phyloP scores from a whole-genome alignment of 2,797 vertebrate genomes.

The Allobates femoralis region DNA sequence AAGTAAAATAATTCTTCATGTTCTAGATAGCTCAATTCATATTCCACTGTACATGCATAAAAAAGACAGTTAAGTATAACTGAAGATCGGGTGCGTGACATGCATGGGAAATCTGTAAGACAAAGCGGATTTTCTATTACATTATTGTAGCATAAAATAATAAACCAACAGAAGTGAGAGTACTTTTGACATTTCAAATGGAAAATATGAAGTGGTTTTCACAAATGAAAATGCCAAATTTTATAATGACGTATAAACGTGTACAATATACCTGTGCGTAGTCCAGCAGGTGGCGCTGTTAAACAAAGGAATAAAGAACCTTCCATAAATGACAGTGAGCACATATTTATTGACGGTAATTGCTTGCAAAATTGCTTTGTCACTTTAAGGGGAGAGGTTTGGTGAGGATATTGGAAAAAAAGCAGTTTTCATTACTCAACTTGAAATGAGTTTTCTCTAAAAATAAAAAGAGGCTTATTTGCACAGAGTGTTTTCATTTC shows the following conservation, averaged over 20 bases:
- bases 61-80: background rate
- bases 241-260: background rate
- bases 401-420: conserved; percentile 37
- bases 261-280: background rate
- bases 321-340: background rate
- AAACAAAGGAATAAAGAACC: conserved; percentile 14
- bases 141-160: conserved; percentile 29
- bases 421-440: conserved; percentile 54
- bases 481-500: conserved; percentile 54
- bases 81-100: conserved; percentile 3
- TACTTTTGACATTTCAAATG: background rate
- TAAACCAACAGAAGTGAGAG: background rate
- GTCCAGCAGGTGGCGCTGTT: conserved; percentile 51
- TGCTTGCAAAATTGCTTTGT: conserved; percentile 25
- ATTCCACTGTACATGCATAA: background rate
- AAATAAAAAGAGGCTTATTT: conserved; percentile 56
- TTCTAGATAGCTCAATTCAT: background rate
- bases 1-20: too few relatives aligned
- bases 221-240: background rate
- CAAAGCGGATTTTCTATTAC: background rate
- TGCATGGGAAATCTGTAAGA: background rate
- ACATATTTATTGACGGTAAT: conserved; percentile 3
- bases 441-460: conserved; percentile 55
- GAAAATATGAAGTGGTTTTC: background rate
- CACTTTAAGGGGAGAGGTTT: conserved; percentile 50